A percentile compares a stretch with the other conserved stretches of the same genome.
phyloP scores from a whole-genome alignment of 2,113 vertebrate genomes.

The Albula goreensis region DNA sequence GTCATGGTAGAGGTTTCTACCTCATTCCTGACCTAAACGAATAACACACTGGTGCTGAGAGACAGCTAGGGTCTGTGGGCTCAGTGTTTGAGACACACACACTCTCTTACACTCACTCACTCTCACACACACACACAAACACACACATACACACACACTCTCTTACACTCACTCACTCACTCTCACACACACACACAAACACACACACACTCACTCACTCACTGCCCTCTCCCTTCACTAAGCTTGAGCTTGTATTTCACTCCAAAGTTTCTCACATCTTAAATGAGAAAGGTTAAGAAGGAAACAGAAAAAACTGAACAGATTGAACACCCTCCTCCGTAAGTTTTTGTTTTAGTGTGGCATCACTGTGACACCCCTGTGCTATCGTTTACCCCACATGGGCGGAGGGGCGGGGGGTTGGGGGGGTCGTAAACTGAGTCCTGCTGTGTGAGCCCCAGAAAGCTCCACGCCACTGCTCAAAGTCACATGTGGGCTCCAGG shows the following conservation, averaged over 20 bases:
- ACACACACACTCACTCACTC: neutral
- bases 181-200: neutral
- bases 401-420: no score
- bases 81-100: neutral
- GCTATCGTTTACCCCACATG: neutral
- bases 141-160: neutral
- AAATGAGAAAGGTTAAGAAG: no score
- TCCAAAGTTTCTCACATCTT: no score
- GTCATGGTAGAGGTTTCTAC: neutral
- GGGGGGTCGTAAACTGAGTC: neutral
- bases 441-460: neutral
- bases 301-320: no score
- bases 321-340: neutral
- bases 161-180: no score
- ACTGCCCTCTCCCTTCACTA: no score
- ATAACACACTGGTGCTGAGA: neutral
- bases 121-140: neutral
- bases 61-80: neutral
- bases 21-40: slow-evolving; percentile 3
- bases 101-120: neutral
- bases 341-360: neutral
- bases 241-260: no score
- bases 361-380: neutral
- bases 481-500: slow-evolving; percentile 2
- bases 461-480: neutral